Evolutionary conservation across 2,113 vertebrate species (phyloP).

Genomic region (Petrocephalus zakoni): DNA sequence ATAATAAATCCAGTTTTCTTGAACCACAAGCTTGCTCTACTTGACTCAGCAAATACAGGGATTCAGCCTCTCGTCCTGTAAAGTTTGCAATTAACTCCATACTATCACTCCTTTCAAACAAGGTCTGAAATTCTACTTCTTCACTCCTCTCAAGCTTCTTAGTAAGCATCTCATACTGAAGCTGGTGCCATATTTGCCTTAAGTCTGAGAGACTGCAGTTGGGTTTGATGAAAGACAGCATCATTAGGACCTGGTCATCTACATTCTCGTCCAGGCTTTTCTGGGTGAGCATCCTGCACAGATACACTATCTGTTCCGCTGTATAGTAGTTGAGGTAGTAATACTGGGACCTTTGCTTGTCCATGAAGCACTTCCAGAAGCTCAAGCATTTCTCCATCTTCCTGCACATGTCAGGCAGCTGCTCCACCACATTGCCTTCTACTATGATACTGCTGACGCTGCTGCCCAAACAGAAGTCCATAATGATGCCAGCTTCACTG

Average conservation of each 20-base stretch:
- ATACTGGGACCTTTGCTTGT: constrained; percentile 61
- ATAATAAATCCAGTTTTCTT: constrained; percentile 57
- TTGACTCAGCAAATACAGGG: constrained; percentile 29
- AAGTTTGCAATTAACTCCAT: constrained; percentile 15
- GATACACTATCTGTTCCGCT: constrained; percentile 80
- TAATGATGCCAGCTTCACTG: constrained; percentile 44
- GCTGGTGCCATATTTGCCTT: constrained; percentile 48
- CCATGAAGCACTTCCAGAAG: constrained; percentile 72
- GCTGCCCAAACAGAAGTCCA: constrained; percentile 67
- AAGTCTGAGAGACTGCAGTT: constrained; percentile 55
- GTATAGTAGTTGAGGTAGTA: constrained; percentile 90
- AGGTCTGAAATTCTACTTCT: constrained; percentile 58
- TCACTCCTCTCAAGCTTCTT: constrained; percentile 45
- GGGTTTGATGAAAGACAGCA: constrained; percentile 79
- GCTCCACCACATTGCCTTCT: constrained; percentile 49
- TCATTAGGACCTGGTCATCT: constrained; percentile 67
- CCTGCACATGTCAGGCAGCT: constrained; percentile 73
- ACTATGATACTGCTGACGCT: constrained; percentile 48
- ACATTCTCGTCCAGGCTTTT: constrained; percentile 32
- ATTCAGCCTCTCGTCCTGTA: background rate
- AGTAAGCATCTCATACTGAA: constrained; percentile 59
- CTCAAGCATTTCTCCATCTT: constrained; percentile 77
- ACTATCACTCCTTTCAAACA: constrained; percentile 39
- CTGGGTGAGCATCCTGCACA: constrained; percentile 67
- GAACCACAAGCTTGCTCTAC: constrained; percentile 39